Evolutionary conservation across 2,888 invertebrate genomes (phyloP).

Genomic region (Sphaerophoria rueppellii): DNA sequence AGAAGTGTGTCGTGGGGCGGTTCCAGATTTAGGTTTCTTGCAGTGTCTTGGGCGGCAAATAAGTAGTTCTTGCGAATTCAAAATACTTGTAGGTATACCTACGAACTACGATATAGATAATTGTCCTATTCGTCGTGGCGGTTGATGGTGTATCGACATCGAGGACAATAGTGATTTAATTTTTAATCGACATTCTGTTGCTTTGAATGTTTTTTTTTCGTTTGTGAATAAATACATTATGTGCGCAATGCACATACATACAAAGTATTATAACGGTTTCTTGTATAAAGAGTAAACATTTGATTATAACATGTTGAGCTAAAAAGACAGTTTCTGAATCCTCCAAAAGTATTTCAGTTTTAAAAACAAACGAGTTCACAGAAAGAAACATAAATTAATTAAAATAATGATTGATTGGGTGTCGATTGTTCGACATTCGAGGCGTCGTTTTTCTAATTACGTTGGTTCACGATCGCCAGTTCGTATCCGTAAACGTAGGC

Average conservation of each 20-base stretch:
- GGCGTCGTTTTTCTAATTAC: slow-evolving; percentile 88
- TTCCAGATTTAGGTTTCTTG: slow-evolving; percentile 1
- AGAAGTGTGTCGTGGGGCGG: slow-evolving; percentile 15
- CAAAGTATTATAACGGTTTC: not conserved
- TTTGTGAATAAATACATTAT: not conserved
- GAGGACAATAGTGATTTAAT: slow-evolving; percentile 36
- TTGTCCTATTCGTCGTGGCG: slow-evolving; percentile 3
- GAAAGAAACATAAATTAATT: slow-evolving; percentile 13
- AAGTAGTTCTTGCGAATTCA: slow-evolving; percentile 34
- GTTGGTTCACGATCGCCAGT: slow-evolving; percentile 85
- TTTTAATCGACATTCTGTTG: too few species aligned
- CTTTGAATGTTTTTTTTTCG: too few species aligned
- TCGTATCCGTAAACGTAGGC: slow-evolving; percentile 85
- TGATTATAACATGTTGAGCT: too few species aligned
- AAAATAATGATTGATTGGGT: slow-evolving; percentile 89
- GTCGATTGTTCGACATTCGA: slow-evolving; percentile 88
- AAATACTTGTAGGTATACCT: not conserved
- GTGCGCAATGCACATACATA: too few species aligned
- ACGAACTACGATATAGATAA: slow-evolving; percentile 16
- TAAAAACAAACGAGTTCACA: not conserved
- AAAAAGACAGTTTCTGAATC: too few species aligned
- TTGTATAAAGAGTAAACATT: not conserved
- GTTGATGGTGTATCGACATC: not conserved
- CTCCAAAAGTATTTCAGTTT: slow-evolving; percentile 26
- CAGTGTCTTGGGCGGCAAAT: slow-evolving; percentile 43